Evolutionary conservation across 2,888 invertebrate species (phyloP), one percentile per base, ranked within the genome.

Genomic region (Leptogaster cylindrica): DNA sequence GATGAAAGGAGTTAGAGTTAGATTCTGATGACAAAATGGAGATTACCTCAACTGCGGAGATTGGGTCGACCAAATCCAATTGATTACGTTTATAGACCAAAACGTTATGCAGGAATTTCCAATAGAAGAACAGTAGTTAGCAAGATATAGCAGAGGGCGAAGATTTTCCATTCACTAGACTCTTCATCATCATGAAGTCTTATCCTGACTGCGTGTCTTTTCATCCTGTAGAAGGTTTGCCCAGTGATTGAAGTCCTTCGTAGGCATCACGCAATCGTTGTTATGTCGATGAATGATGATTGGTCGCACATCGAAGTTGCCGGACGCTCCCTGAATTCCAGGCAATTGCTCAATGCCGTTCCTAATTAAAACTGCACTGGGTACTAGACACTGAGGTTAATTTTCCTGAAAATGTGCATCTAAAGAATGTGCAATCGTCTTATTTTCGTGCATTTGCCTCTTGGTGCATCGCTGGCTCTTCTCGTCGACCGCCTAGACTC

Each of bases 371-470:
- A 44, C 44, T 20, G 44, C 63, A 39, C 51, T 55, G 44, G 51
- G 67, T 69, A 67, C 63, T 63, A 65, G 65, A 58, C 68, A 67
- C 68, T 36, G 55, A 36, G 55, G 39, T 55, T 55, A 55, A 55
- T 55, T 55, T 36, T 36, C 70, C 68, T 70, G 69, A 70, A 68
- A 70, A 71, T n/a, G 70, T 71, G 69, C 70, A 66, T 67, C 67
- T 70, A 64, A 71, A 71, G 67, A 68, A 41, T 33, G 63, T 48
- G 33, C 52, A 65, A 63, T 55, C 65, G 52, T 69, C 25, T 46
- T 69, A 70, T 69, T 68, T 65, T 33, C 44, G 70, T 66, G 66
- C 55, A 66, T 61, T 70, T 69, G 69, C 69, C 69, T 68, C 70
- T 67, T 67, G 65, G 66, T 67, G 68, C 70, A 58, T 68, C 67